Evolutionary conservation across 2,113 vertebrate species (phyloP).

Genomic region (Syngnathus typhle): DNA sequence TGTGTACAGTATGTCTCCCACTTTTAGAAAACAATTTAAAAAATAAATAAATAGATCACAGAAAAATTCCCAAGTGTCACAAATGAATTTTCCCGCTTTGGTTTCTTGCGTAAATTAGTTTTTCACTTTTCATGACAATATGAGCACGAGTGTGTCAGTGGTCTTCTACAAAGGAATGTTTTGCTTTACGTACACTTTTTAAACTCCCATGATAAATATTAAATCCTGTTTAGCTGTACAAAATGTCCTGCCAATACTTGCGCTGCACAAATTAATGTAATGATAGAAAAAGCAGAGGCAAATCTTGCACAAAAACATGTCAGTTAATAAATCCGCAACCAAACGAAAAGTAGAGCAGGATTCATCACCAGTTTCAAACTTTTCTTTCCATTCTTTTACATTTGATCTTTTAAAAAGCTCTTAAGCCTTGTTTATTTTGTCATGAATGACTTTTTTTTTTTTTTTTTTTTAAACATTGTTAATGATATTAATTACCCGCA

Average conservation of each 20-base stretch:
- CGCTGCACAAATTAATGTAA: background rate
- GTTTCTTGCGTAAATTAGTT: background rate
- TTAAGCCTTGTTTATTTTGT: background rate
- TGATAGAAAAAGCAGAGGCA: background rate
- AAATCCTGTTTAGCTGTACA: too few relatives aligned
- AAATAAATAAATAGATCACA: too few relatives aligned
- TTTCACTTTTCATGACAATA: background rate
- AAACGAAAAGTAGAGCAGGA: background rate
- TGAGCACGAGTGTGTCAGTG: background rate
- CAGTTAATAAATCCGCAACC: background rate
- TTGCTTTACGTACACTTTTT: background rate
- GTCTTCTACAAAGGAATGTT: background rate
- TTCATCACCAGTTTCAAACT: background rate
- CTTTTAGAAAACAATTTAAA: too few relatives aligned
- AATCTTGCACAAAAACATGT: too few relatives aligned
- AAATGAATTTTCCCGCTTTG: background rate
- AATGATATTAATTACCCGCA: conserved; percentile 41
- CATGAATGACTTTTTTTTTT: too few relatives aligned
- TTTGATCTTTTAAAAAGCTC: background rate
- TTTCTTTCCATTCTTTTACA: background rate
- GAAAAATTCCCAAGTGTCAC: background rate
- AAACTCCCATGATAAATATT: background rate
- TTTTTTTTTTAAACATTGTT: conserved; percentile 6
- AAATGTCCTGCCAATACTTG: background rate
- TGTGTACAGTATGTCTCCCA: too few relatives aligned